Conservation (phyloP, 2,113 vertebrate species). For the Pangasianodon gigas region DNA sequence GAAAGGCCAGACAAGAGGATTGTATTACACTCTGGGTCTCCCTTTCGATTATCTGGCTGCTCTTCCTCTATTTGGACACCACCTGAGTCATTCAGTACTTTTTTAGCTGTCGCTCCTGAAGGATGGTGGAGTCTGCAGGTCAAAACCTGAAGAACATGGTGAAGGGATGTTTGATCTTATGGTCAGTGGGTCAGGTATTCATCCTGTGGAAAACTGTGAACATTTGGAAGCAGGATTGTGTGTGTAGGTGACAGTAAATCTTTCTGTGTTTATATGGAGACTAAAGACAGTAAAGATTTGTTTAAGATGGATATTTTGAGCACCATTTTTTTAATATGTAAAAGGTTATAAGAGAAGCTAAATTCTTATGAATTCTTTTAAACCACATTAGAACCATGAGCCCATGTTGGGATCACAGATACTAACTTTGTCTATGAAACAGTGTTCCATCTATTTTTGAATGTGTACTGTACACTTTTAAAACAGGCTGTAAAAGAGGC, state of each 20-base stretch:
- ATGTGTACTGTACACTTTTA: background rate
- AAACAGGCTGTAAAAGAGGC: background rate
- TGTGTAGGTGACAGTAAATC: slow-evolving; percentile 1
- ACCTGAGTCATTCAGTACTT: slow-evolving; percentile 13
- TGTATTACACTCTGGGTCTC: slow-evolving; percentile 46
- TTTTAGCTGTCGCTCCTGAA: slow-evolving; percentile 8
- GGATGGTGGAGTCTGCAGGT: slow-evolving; percentile 13
- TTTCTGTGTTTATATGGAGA: background rate
- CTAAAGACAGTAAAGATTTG: background rate
- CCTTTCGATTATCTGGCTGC: slow-evolving; percentile 41
- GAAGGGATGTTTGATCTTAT: slow-evolving; percentile 9
- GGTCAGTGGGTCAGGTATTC: background rate
- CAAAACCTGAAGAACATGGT: slow-evolving; percentile 1
- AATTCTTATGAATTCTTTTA: background rate
- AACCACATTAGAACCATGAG: background rate
- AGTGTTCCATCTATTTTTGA: background rate
- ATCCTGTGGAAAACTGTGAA: background rate
- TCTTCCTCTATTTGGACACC: slow-evolving; percentile 34
- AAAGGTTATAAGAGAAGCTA: background rate
- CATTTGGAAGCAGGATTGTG: background rate
- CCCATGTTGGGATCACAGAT: background rate
- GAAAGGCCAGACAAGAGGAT: slow-evolving; percentile 50
- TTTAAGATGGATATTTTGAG: background rate
- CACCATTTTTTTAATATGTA: background rate
- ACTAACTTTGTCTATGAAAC: background rate